Evolutionary conservation across 2,113 vertebrate species (phyloP), one percentile per base, ranked within the genome.

Genomic region (Alligator sinensis): DNA sequence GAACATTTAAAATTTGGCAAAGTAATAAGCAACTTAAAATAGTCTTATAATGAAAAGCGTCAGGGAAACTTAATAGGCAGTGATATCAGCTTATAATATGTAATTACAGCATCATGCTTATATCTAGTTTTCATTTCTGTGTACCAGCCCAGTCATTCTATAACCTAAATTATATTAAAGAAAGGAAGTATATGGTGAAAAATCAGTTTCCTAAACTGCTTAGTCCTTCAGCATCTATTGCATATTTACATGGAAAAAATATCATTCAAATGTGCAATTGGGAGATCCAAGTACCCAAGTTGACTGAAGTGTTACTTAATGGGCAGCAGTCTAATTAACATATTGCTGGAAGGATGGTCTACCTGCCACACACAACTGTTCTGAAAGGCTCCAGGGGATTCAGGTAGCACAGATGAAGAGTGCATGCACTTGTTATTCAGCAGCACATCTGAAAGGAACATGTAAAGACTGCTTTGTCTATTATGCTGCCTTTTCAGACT

Each of bases 401-500:
- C 89, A 82, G 89, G 91, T 93, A 82, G 74, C 9, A 18, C 13
- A 19, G 60, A 27, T 3, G 15, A 82, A 88, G 82, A 94, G 82
- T 63, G 62, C 91, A 38, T 77, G 70, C 62, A 30, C 63, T 84
- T 95, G 92, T 93, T 91, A 93, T 93, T 95, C 93, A 92, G 94
- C 82, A 95, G 16, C 79, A 59, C 17, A 0, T 90, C 95, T 89
- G 92, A 95, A 94, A 89, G 89, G 81, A 91, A 8, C 84, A 1
- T 38, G 89, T n/a, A 68, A 76, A 86, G 89, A 79, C 3, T 6
- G 88, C 93, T 96, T 96, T 96, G 84, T 97, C 92, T 93, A 25
- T 92, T 77, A 2, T 64, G 89, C 93, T 72, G 95, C 92, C 90
- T 96, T 96, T 97, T 96, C 96, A 97, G 91, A 89, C 91, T 2